Conservation (phyloP, 2,888 invertebrate species). For the Melinaea marsaeus region DNA sequence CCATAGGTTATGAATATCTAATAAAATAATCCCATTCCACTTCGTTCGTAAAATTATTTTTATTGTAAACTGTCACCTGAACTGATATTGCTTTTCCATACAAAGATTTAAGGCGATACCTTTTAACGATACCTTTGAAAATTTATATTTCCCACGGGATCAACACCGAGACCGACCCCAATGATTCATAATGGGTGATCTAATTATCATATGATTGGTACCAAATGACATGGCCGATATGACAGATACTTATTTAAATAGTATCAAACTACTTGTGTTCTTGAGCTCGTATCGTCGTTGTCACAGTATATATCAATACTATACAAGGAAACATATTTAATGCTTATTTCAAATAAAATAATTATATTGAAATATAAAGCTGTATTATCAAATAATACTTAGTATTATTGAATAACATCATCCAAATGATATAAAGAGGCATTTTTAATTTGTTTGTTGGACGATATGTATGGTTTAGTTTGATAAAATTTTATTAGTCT, state of each 20-base stretch:
- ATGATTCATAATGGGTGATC: constrained; percentile 70
- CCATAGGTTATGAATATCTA: too few relatives aligned
- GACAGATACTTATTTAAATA: constrained; percentile 4
- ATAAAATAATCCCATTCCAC: constrained; percentile 7
- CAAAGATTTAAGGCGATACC: constrained; percentile 63
- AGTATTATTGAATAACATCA: too few relatives aligned
- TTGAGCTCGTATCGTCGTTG: neutral
- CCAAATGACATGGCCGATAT: constrained; percentile 21
- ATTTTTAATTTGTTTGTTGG: too few relatives aligned
- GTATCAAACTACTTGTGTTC: neutral
- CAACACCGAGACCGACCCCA: constrained; percentile 59
- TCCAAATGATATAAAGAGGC: too few relatives aligned
- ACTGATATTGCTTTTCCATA: constrained; percentile 29
- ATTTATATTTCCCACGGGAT: constrained; percentile 70
- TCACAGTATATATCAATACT: neutral
- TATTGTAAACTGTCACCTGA: too few relatives aligned
- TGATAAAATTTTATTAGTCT: too few relatives aligned
- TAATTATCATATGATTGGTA: constrained; percentile 65
- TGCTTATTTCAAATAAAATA: neutral
- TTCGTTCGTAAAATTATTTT: too few relatives aligned
- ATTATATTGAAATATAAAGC: too few relatives aligned
- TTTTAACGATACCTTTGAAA: constrained; percentile 69
- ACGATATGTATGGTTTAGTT: too few relatives aligned
- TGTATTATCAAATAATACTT: too few relatives aligned
- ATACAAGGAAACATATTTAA: neutral